These are phyloP conservation scores for Cordilura impudica DNA, from an alignment of 2,888 invertebrate genomes.

Conservation along the genomic window DNA sequence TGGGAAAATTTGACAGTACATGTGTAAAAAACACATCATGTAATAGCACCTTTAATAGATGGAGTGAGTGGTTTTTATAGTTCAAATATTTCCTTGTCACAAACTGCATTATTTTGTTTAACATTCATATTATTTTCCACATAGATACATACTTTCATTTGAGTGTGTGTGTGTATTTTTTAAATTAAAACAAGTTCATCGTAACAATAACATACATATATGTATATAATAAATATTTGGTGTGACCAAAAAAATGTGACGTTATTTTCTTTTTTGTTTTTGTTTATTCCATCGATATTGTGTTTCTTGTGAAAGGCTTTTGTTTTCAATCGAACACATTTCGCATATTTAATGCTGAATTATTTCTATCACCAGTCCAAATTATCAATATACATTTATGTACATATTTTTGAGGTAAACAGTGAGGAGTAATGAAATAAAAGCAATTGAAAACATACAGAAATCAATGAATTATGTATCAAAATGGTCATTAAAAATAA, in stretches of 20 bases:
- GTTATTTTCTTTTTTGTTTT: background rate
- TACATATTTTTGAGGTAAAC: background rate
- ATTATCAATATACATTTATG: background rate
- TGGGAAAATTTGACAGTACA: no score
- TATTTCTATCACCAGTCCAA: slow-evolving; percentile 9
- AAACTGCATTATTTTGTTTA: no score
- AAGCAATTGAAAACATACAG: background rate
- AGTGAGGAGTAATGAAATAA: background rate
- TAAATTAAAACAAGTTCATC: slow-evolving; percentile 9
- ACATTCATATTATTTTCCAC: no score
- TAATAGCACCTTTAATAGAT: no score
- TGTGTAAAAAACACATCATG: no score
- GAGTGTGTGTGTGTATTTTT: no score
- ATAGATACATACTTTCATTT: no score
- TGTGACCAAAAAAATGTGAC: background rate
- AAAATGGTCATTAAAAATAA: background rate
- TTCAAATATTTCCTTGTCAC: no score
- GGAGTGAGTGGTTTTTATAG: no score
- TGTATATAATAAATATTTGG: background rate
- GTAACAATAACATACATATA: slow-evolving; percentile 4
- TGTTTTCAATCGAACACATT: slow-evolving; percentile 26
- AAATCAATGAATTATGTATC: background rate
- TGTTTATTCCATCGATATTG: background rate
- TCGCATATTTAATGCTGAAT: slow-evolving; percentile 18
- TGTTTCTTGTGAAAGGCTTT: slow-evolving; percentile 15